Percentiles rank a stretch among this genome's conserved stretches.
These are phyloP conservation scores for Spisula subtruncata DNA, from an alignment of 2,888 invertebrate species.

Conservation along the genomic window DNA sequence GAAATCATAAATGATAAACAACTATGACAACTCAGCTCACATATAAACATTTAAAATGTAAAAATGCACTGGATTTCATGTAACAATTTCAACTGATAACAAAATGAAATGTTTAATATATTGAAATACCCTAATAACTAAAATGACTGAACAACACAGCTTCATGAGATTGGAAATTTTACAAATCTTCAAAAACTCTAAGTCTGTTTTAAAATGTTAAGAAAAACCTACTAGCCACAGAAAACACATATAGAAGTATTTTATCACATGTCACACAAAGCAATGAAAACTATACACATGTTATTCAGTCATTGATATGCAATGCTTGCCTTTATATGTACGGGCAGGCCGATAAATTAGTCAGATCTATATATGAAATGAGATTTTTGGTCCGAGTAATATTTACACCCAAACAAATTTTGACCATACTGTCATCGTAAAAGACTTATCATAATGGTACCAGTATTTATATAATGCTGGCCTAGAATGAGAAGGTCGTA, in stretches of 20 bases:
- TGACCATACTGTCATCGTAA: no score
- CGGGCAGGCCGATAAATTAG: no score
- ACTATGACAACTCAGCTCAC: neutral
- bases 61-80: conserved; percentile 2
- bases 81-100: neutral
- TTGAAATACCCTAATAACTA: neutral
- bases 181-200: neutral
- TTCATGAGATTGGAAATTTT: neutral
- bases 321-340: neutral
- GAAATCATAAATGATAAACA: conserved; percentile 9
- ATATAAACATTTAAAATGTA: neutral
- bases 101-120: conserved; percentile 7
- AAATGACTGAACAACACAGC: neutral
- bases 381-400: no score
- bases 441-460: no score
- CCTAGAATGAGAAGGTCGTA: no score
- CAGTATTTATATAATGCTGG: no score
- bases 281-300: neutral
- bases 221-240: neutral
- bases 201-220: neutral
- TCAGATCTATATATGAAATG: no score
- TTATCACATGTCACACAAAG: neutral
- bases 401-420: no score
- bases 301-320: neutral
- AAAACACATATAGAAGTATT: neutral